Base-by-base conservation (phyloP, 2,888 invertebrate species). In the Muschampia plurimacula region DNA sequence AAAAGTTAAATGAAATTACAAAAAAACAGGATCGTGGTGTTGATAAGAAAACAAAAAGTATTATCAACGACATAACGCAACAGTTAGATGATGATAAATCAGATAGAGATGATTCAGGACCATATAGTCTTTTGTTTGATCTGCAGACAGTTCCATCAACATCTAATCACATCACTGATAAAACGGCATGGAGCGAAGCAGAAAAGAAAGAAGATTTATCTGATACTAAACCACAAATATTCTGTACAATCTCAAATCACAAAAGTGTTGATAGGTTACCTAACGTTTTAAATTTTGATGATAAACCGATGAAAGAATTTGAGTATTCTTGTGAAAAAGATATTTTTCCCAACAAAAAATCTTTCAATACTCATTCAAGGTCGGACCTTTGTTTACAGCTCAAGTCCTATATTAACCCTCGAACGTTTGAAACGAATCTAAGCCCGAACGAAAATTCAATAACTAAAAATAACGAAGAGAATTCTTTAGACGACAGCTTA, bases 401-500 rank as follows among this genome's bases (percentile, higher is more conserved):
- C 49, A 93, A 94, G 81, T 89, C 93, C 46, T 89, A 93, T 74
- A 80, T 88, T 32, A 85, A 89, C 75, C 77, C 88, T 68, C 85
- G 91, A 82, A 81, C 84, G 69, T 86, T 86, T 77, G 93, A 93
- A 82, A 81, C 88, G 72, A 93, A 92, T 77, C 80, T 87, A 77
- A 93, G 93, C 82, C 94, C 94, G 65, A 94, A 90, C 80, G 95
- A 95, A 71, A 93, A 90, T 78, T 94, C 94, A 59, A 75, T 90
- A 65, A 93, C 85, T 76, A 89, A 90, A 83, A 88, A 92, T 67
- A 95, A 95, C 83, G 97, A 97, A 86, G 96, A 97, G 84, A 97
- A 97, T 85, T 98, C 98, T 2, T 95, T 97, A 80, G 98, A 98
- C 83, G 98, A 98, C 85, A 97, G 97, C 81, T 93, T 98, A 79